These are phyloP conservation scores for Sebastes minor DNA, from an alignment of 2,797 vertebrate species.

Conservation along the genomic window DNA sequence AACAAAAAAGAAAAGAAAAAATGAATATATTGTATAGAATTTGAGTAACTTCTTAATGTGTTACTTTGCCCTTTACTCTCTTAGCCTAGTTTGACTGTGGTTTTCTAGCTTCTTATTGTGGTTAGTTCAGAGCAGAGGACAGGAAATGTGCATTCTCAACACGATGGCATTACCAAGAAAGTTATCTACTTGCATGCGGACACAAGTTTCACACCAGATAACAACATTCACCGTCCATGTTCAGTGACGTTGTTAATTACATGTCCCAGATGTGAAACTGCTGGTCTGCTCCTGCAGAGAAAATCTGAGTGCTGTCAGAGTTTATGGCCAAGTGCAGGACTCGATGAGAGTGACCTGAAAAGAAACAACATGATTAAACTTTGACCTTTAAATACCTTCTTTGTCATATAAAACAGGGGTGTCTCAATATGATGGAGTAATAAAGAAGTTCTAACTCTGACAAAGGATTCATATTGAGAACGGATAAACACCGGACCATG, in stretches of 20 bases:
- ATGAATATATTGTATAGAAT: not conserved
- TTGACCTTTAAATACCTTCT: not conserved
- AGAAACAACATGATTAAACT: not conserved
- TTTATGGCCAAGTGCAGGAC: slow-evolving; percentile 78
- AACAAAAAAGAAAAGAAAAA: not conserved
- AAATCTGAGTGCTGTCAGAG: slow-evolving; percentile 66
- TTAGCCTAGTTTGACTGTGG: not conserved
- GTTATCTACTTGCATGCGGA: not conserved
- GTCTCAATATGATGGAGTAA: not conserved
- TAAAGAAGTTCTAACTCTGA: not conserved
- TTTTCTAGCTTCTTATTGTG: not conserved
- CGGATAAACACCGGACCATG: not conserved
- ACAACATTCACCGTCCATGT: not conserved
- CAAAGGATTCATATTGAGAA: not conserved
- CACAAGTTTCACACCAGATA: not conserved
- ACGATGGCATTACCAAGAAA: not conserved
- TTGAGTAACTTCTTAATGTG: not conserved
- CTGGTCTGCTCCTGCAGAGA: slow-evolving; percentile 81
- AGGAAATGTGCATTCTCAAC: slow-evolving; percentile 5
- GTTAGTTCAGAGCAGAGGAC: not conserved
- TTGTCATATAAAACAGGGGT: not conserved
- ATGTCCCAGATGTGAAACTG: slow-evolving; percentile 75
- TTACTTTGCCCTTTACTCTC: not conserved
- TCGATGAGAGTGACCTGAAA: slow-evolving; percentile 80
- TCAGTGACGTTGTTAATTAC: not conserved